A percentile compares a stretch with the other conserved stretches of the same genome.
Conservation (phyloP, 2,113 vertebrate species). For the Cavia porcellus region DNA sequence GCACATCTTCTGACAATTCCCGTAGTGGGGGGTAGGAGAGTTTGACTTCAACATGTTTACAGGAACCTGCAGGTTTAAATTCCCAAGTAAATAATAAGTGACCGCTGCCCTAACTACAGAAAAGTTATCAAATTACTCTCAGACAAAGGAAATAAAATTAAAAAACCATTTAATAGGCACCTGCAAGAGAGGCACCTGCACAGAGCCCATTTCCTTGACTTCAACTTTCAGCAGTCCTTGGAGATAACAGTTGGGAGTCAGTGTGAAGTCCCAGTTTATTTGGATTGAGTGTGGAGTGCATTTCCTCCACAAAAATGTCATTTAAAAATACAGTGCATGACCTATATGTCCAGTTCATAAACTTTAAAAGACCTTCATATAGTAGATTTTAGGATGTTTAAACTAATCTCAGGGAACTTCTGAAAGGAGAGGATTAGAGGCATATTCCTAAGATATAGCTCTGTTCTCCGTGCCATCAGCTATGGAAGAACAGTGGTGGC, state of each 20-base stretch:
- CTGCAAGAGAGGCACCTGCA: no score
- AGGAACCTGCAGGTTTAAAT: neutral
- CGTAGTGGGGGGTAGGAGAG: neutral
- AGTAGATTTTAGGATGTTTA: neutral
- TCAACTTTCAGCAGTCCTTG: neutral
- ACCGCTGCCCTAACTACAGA: neutral
- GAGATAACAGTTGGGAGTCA: neutral
- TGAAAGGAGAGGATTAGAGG: neutral
- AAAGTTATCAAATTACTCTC: neutral
- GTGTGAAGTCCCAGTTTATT: neutral
- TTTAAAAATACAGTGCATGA: neutral
- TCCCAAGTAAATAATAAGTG: neutral
- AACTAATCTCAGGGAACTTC: neutral
- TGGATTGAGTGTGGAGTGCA: neutral
- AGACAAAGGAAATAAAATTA: conserved; percentile 15
- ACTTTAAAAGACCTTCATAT: neutral
- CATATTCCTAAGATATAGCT: neutral
- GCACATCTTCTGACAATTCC: neutral
- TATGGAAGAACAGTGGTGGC: neutral
- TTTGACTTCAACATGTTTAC: neutral
- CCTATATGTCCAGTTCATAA: neutral
- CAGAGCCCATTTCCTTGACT: neutral
- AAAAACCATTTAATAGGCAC: neutral
- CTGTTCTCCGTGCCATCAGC: neutral
- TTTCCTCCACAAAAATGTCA: neutral